Percentiles rank a stretch among this genome's conserved stretches.
These are phyloP conservation scores for Corvus cornix DNA, from an alignment of 2,113 vertebrate genomes.

Conservation along the genomic window DNA sequence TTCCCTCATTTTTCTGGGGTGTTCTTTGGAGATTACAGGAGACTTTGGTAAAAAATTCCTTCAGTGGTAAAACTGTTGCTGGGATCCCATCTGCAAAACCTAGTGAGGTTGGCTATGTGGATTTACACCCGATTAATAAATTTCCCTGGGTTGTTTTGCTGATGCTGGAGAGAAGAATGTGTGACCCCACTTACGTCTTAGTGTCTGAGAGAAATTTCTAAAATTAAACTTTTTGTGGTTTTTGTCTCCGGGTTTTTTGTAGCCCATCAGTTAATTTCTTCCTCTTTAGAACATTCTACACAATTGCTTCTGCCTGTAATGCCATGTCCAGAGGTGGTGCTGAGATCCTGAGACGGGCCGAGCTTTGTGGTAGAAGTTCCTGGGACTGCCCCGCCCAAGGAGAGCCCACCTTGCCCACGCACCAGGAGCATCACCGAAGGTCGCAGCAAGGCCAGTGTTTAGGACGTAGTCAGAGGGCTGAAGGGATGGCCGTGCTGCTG, in stretches of 20 bases:
- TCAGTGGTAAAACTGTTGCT: neutral
- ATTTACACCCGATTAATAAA: neutral
- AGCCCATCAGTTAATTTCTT: neutral
- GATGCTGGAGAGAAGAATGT: too few species aligned
- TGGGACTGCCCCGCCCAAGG: too few species aligned
- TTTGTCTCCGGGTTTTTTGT: neutral
- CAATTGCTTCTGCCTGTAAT: neutral
- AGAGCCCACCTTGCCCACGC: neutral
- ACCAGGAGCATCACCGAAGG: too few species aligned
- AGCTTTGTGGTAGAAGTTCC: neutral
- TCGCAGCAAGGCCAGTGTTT: fast-evolving
- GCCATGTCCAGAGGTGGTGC: neutral
- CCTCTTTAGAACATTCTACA: neutral
- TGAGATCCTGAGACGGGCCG: neutral
- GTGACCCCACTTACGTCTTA: fast-evolving
- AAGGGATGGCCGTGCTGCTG: fast-evolving
- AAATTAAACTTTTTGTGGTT: neutral
- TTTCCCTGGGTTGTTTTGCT: neutral
- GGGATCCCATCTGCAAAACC: neutral
- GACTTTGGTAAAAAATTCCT: neutral
- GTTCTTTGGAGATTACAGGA: neutral
- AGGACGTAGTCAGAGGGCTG: fast-evolving
- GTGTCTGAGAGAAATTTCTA: neutral
- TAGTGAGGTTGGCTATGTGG: fast-evolving
- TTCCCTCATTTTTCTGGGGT: neutral